Evolutionary conservation across 1,140 invertebrate species (phyloP).

Genomic region (Hermatobates lingyangjiaoensis): DNA sequence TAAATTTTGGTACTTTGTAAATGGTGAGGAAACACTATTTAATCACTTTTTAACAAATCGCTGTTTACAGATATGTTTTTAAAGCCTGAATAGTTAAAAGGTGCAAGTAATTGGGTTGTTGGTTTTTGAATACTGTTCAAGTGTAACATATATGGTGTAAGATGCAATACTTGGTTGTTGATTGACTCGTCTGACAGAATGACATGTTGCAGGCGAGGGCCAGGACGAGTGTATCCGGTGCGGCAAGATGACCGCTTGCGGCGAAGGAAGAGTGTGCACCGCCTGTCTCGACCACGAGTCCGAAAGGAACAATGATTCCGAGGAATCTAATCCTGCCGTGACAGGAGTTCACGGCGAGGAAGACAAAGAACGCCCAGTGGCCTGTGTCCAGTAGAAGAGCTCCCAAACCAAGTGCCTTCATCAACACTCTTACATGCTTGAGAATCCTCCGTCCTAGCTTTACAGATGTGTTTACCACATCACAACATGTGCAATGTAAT

Average conservation of each 20-base stretch:
- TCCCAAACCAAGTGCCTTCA: too few species aligned
- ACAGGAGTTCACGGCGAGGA: too few species aligned
- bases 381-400: too few species aligned
- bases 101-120: background rate
- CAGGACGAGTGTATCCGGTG: slow-evolving; percentile 25
- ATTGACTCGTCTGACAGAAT: background rate
- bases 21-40: background rate
- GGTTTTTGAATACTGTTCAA: background rate
- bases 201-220: slow-evolving; percentile 19
- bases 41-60: background rate
- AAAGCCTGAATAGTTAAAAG: background rate
- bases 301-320: background rate
- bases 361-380: too few species aligned
- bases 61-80: background rate
- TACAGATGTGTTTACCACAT: too few species aligned
- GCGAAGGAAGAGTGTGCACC: background rate
- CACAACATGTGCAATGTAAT: too few species aligned
- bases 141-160: background rate
- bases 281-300: background rate
- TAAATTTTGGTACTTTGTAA: too few species aligned
- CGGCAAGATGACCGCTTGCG: slow-evolving; percentile 19
- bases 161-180: background rate
- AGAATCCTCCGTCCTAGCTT: too few species aligned
- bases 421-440: too few species aligned
- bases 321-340: too few species aligned